These are phyloP conservation scores for Zaprionus vittiger DNA, from an alignment of 1,140 invertebrate genomes.

Conservation along the genomic window DNA sequence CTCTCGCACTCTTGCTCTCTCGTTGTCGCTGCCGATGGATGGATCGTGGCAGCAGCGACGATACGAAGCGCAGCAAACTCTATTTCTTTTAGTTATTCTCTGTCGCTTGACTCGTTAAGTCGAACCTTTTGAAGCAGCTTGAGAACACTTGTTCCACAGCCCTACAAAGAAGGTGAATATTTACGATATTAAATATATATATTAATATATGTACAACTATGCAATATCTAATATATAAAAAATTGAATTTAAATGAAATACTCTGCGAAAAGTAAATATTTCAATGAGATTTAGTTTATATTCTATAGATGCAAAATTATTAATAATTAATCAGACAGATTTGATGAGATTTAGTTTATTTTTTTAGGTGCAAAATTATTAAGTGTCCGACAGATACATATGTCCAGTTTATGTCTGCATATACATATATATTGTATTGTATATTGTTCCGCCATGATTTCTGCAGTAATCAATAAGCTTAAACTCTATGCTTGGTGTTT, in stretches of 20 bases:
- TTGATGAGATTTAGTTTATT: background rate
- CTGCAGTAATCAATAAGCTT: background rate
- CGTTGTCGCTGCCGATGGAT: background rate
- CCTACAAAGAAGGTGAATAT: constrained; percentile 64
- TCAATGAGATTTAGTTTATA: constrained; percentile 24
- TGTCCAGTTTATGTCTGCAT: background rate
- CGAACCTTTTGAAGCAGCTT: background rate
- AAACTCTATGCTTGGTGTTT: background rate
- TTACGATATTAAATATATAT: constrained; percentile 13
- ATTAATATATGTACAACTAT: background rate
- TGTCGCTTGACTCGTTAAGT: background rate
- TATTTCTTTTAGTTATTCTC: constrained; percentile 1
- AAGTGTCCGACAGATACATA: background rate
- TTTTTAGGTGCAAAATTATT: background rate
- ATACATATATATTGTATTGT: too few species aligned
- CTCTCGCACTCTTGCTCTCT: background rate
- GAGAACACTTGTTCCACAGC: background rate
- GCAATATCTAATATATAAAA: background rate
- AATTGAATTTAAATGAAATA: constrained; percentile 19
- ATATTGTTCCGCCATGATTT: background rate
- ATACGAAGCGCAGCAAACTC: background rate
- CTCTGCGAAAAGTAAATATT: constrained; percentile 14
- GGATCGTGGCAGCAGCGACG: background rate
- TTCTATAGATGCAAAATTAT: constrained; percentile 3
- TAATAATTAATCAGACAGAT: constrained; percentile 6